Base-by-base conservation (phyloP, 2,888 invertebrate species). In the Pristionchus arcanus region DNA sequence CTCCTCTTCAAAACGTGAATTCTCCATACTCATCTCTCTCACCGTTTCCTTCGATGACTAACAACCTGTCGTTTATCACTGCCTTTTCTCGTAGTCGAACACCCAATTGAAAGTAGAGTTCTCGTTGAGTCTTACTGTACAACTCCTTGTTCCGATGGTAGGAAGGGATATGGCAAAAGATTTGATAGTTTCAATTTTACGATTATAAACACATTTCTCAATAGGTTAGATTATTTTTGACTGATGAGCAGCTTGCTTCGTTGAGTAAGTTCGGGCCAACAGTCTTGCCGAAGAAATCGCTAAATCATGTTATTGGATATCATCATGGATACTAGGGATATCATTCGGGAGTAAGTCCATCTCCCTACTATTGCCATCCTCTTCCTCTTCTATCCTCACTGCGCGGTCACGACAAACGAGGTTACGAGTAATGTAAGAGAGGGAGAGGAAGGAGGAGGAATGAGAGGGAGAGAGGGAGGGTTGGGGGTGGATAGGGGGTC, bases 321-420 rank as follows among this genome's bases (percentile, higher is more conserved):
- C 3, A 59, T 13, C 3, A 13, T 59, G 16, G 13, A n/a, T n/a
- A n/a, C 59, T 59, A 13, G 3, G 68, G 34, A 19, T 71, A 71
- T 71, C 31, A 71, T 63, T 4, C 13, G 68, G 31, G 68, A 15
- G 68, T 71, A 71, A 71, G 68, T 71, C 31, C 68, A 71, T 71
- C 68, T 28, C 31, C 31, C 68, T 71, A 34, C 74, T 74, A 34
- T 74, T 37, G 74, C 74, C n/a, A 7, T 34, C 31, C 31, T 34
- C 71, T 34, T 28, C 31, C 34, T 74, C 31, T 74, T 74, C 37
- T 34, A 37, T 74, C 74, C 74, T 74, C 74, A 37, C 81, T 49
- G n/a, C 81, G 81, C 81, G 81, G 81, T 81, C 81, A 81, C 81
- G 49, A 81, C 81, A 81, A 81, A 81, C 81, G 49, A 81, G 81